Conservation (phyloP, 1,140 invertebrate species). For the Sarcophaga bullata region DNA sequence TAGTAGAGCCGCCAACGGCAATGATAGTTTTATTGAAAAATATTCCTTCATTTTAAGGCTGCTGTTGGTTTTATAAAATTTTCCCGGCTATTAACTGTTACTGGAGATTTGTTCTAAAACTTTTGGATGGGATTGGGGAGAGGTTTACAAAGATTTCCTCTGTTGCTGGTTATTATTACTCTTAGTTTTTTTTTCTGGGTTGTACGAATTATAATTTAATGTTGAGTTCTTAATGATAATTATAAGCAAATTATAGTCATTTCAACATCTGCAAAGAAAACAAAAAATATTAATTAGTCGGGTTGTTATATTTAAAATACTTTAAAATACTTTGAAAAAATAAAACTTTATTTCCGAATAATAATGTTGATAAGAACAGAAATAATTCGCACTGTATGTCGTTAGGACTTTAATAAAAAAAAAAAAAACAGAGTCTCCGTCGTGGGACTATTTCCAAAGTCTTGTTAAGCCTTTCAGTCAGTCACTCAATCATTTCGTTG, state of each 20-base stretch:
- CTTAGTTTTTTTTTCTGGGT: neutral
- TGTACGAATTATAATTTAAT: neutral
- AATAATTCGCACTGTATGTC: too few species aligned
- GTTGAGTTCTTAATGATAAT: conserved; percentile 13
- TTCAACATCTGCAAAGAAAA: conserved; percentile 43
- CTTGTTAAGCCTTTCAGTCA: conserved; percentile 15
- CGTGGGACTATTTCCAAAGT: neutral
- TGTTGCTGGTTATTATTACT: conserved; percentile 1
- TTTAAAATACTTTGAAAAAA: too few species aligned
- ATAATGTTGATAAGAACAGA: too few species aligned
- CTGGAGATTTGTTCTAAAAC: neutral
- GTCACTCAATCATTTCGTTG: neutral
- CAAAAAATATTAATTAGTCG: conserved; percentile 7
- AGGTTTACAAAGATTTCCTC: neutral
- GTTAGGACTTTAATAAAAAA: too few species aligned
- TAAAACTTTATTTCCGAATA: too few species aligned
- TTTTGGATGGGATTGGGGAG: neutral
- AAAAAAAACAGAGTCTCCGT: too few species aligned
- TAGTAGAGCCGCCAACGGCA: conserved; percentile 39
- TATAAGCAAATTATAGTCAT: conserved; percentile 13
- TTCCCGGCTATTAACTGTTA: neutral
- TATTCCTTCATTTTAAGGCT: conserved; percentile 7
- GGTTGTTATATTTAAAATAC: neutral
- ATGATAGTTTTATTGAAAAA: conserved; percentile 25
- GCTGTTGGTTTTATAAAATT: neutral